Base-by-base conservation (phyloP, 2,797 vertebrate species). In the Notoglanidium macrostoma region DNA sequence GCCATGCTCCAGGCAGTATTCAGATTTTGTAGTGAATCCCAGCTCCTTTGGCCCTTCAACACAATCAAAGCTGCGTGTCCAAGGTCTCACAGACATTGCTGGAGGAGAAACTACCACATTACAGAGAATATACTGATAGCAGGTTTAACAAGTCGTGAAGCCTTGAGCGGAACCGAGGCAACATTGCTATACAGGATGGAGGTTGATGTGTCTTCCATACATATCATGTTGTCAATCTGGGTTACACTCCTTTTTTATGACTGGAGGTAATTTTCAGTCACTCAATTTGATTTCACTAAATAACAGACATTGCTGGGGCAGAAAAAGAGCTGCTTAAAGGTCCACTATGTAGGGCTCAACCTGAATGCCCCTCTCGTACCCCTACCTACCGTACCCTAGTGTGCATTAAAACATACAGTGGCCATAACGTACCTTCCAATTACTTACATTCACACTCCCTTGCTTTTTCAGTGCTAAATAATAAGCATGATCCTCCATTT, bases 21-120 rank as follows among this genome's bases (percentile, higher is more conserved):
- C 54, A 63, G 51, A 83, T 87, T 87, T 89, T 54, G 49, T 87
- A 85, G 87, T 88, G 78, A 87, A 82, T 90, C 54, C 82, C 40
- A 86, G 67, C 67, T 90, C 67, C 59, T 90, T 83, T 86, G 81
- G 78, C 79, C 46, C 80, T 78, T 83, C 57, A 21, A 21, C 51
- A 85, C 67, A 87, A 83, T 88, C 87, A 87, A 65, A 83, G 81
- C 80, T 65, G 70, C 81, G 85, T 89, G 87, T 86, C 61, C 77
- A 86, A 73, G 85, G 29, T 73, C 84, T 68, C 67, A 61, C 57
- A 79, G 4, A 87, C 40, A 68, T 23, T 17, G 72, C 81, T 49
- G 57, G 57, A 87, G 57, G 46, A 74, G 54, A 67, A 85, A 87
- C 54, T n/a, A 67, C 44, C 44, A 49, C 68, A 83, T 77, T 82